Evolutionary conservation across 1,140 invertebrate genomes (phyloP).

Genomic region (Lasaia peninsularis): DNA sequence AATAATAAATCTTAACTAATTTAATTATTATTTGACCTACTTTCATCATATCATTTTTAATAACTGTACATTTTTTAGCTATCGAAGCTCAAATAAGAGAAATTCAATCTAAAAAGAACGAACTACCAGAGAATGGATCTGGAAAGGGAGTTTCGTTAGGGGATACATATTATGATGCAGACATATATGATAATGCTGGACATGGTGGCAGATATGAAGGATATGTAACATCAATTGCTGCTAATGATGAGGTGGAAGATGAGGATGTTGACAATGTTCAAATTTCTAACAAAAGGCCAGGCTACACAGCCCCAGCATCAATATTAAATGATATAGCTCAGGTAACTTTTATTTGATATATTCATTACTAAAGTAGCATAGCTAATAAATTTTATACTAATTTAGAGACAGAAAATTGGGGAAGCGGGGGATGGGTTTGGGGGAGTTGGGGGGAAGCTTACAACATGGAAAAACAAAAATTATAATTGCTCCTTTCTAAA

Average conservation of each 20-base stretch:
- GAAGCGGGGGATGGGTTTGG: too few relatives aligned
- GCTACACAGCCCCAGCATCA: constrained; percentile 91
- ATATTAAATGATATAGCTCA: constrained; percentile 93
- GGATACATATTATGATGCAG: constrained; percentile 93
- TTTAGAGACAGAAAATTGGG: too few relatives aligned
- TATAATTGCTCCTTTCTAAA: too few relatives aligned
- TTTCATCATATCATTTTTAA: too few relatives aligned
- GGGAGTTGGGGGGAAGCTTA: too few relatives aligned
- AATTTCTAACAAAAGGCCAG: constrained; percentile 83
- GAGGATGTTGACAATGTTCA: constrained; percentile 92
- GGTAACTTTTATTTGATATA: constrained; percentile 71
- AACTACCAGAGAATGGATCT: constrained; percentile 79
- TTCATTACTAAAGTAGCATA: too few relatives aligned
- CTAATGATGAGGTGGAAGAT: constrained; percentile 95
- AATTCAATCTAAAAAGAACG: constrained; percentile 92
- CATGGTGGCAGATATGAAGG: constrained; percentile 89
- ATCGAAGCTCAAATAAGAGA: constrained; percentile 96
- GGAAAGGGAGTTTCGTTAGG: constrained; percentile 90
- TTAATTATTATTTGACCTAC: too few relatives aligned
- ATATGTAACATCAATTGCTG: constrained; percentile 96
- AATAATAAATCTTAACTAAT: too few relatives aligned
- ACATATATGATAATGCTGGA: constrained; percentile 90
- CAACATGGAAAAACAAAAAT: too few relatives aligned
- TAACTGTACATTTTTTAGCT: constrained; percentile 79
- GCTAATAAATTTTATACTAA: too few relatives aligned